Percentiles rank a stretch among this genome's conserved stretches.
These are phyloP conservation scores for Drosophila mimetica DNA, from an alignment of 2,888 invertebrate genomes.

Conservation along the genomic window DNA sequence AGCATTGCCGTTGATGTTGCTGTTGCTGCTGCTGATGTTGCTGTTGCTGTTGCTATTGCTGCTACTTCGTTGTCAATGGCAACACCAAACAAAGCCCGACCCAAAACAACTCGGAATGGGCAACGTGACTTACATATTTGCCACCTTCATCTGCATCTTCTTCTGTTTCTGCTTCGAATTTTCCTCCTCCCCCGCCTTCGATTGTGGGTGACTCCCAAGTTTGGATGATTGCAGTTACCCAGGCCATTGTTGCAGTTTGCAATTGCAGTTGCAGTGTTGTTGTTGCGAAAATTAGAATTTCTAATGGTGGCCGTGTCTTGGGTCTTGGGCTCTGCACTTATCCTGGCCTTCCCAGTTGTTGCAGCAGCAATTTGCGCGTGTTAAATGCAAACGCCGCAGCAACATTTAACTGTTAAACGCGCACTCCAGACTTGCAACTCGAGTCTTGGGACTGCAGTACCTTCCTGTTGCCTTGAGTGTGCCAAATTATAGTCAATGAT, in stretches of 20 bases:
- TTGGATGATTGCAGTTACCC: slow-evolving; percentile 61
- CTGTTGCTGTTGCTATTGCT: slow-evolving; percentile 33
- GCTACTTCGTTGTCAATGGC: slow-evolving; percentile 64
- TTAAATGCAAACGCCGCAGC: slow-evolving; percentile 72
- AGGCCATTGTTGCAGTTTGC: slow-evolving; percentile 18
- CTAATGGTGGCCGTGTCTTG: slow-evolving; percentile 68
- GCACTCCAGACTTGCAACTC: slow-evolving; percentile 13
- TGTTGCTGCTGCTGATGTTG: slow-evolving; percentile 27
- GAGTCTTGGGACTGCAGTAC: slow-evolving; percentile 21
- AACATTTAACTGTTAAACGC: slow-evolving; percentile 76
- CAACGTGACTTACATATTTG: slow-evolving; percentile 80
- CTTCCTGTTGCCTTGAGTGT: slow-evolving; percentile 51
- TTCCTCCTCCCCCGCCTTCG: slow-evolving; percentile 26
- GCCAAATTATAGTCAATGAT: slow-evolving; percentile 78
- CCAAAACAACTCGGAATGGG: slow-evolving; percentile 39
- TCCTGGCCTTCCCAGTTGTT: slow-evolving; percentile 34
- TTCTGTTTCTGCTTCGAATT: background rate
- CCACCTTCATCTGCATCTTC: slow-evolving; percentile 67
- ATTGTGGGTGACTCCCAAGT: slow-evolving; percentile 67
- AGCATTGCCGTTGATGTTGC: slow-evolving; percentile 35
- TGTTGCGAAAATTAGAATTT: slow-evolving; percentile 72
- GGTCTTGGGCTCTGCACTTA: slow-evolving; percentile 48
- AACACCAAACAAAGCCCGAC: slow-evolving; percentile 68
- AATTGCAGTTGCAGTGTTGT: too few species aligned
- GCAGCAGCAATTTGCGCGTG: slow-evolving; percentile 75